Evolutionary conservation across 2,888 invertebrate species (phyloP).

Genomic region (Dynastes hyllus): DNA sequence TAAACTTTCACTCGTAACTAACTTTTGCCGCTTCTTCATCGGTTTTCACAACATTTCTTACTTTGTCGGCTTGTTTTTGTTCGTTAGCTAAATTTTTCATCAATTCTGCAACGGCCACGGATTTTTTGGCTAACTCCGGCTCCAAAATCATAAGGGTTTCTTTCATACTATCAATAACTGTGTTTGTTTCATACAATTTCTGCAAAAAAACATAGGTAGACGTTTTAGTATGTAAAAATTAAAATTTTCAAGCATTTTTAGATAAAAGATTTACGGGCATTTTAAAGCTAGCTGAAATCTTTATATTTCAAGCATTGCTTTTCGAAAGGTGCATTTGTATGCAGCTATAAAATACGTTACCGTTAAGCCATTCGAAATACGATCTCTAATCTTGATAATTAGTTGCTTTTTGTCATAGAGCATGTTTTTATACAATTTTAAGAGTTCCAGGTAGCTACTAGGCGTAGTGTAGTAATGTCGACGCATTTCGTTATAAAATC

Average conservation of each 20-base stretch:
- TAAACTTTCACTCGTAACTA: conserved; percentile 48
- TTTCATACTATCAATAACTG: conserved; percentile 89
- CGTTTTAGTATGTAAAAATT: too few species aligned
- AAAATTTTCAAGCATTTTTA: too few species aligned
- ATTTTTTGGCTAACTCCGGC: conserved; percentile 86
- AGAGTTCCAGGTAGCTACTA: conserved; percentile 89
- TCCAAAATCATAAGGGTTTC: conserved; percentile 86
- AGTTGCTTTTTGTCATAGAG: conserved; percentile 81
- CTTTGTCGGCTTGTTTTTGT: conserved; percentile 87
- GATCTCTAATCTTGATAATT: conserved; percentile 78
- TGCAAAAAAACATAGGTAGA: conserved; percentile 62
- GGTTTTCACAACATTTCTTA: conserved; percentile 83
- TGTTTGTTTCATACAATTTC: conserved; percentile 88
- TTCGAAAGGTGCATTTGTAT: too few species aligned
- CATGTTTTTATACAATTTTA: conserved; percentile 84
- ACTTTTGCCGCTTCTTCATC: conserved; percentile 91
- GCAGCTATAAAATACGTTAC: conserved; percentile 60
- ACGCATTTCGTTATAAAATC: conserved; percentile 87
- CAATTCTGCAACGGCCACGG: conserved; percentile 82
- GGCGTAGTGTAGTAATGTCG: conserved; percentile 93
- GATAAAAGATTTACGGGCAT: too few species aligned
- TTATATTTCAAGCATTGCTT: too few species aligned
- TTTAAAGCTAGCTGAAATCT: too few species aligned
- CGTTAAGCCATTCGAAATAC: conserved; percentile 84
- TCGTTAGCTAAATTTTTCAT: conserved; percentile 86